phyloP scores from a whole-genome alignment of 2,797 vertebrate species.

The Tokudaia tokunoshimensis region DNA sequence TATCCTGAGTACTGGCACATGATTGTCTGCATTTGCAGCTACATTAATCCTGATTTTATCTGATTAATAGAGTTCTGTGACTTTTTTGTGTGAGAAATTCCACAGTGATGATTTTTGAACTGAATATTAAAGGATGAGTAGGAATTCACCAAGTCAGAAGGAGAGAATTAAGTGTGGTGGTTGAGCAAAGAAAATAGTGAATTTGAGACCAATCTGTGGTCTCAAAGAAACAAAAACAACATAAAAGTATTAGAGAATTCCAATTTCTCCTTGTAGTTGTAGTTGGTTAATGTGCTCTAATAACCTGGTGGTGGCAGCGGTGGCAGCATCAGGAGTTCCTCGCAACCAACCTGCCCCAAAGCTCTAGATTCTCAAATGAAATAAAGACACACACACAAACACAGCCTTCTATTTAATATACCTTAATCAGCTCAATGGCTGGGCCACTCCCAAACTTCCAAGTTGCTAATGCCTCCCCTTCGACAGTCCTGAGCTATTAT shows the following conservation, averaged over 20 bases:
- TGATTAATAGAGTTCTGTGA: slow-evolving; percentile 27
- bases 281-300: neutral
- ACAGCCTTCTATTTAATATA: no score
- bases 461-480: neutral
- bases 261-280: neutral
- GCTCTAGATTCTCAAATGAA: neutral
- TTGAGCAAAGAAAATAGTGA: neutral
- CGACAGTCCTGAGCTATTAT: neutral
- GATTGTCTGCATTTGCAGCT: neutral
- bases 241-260: neutral
- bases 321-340: neutral
- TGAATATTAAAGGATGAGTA: neutral
- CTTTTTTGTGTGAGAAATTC: neutral
- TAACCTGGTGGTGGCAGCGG: no score
- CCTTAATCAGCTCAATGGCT: neutral
- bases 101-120: slow-evolving; percentile 5
- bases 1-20: neutral
- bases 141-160: neutral
- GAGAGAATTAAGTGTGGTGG: neutral
- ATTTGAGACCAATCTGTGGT: neutral
- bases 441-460: neutral
- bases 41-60: slow-evolving; percentile 7
- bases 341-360: accelerated
- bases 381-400: no score
- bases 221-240: neutral